Base-by-base conservation (phyloP, 2,888 invertebrate genomes). In the Miltochrista miniata region DNA sequence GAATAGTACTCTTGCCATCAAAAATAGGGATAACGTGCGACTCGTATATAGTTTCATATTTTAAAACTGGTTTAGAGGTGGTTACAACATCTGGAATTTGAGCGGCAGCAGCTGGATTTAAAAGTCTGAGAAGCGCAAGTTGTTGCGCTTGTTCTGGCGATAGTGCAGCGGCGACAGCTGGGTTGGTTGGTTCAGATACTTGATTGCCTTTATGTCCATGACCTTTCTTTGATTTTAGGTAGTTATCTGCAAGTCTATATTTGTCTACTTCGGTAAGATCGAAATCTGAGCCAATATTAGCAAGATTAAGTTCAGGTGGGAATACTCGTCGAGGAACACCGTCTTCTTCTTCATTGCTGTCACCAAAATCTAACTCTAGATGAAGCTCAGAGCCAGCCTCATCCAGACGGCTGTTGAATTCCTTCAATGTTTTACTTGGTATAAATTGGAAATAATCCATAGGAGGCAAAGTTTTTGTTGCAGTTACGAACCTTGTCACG, bases 311-410 rank as follows among this genome's bases (percentile, higher is more conserved):
- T 65, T 96, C 95, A 0, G 93, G 86, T 0, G 95, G 94, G 61
- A 94, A 93, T 0, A 93, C 91, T 12, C 91, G 83, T 36, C 92
- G 82, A 2, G 81, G 79, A 44, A 86, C 82, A 36, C 88, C 90
- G 29, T 93, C 88, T 77, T 92, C 92, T 18, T 93, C 93, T 62
- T 95, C 95, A 65, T 95, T 95, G 55, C 95, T 95, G 68, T 97
- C 97, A 0, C 96, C 96, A 63, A 97, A 96, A 70, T 97, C 97
- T 43, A 97, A 91, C 74, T 97, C 97, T 38, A 97, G 85, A 78
- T 97, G 96, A 14, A 97, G 83, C 83, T 97, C 97, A 1, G 97
- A 96, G 3, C 97, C 97, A 11, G 97, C 97, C 82, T 97, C 97
- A 72, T 97, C 97, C 39, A 98, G 92, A 51, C 95, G 95, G 46